phyloP scores from a whole-genome alignment of 1,140 invertebrate genomes.

The Pogonomyrmex barbatus region DNA sequence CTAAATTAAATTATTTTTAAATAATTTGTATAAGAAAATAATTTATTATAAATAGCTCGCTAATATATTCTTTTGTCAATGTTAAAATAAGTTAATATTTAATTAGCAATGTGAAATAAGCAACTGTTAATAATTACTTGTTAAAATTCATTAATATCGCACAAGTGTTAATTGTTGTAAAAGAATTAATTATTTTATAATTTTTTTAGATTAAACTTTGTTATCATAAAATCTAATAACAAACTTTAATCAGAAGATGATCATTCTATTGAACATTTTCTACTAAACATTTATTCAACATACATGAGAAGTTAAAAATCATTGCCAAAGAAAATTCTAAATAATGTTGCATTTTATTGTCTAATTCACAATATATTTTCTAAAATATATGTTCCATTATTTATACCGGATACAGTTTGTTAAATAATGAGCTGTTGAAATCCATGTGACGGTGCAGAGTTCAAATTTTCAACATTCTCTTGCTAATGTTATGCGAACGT shows the following conservation, averaged over 20 bases:
- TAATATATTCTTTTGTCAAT: not conserved
- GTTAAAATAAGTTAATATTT: constrained; percentile 9
- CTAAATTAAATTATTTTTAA: constrained; percentile 23
- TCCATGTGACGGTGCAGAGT: not conserved
- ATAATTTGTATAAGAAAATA: not conserved
- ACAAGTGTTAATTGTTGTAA: not conserved
- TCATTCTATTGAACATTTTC: not conserved
- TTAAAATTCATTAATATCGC: constrained; percentile 10
- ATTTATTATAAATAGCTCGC: not conserved
- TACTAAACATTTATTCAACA: not conserved
- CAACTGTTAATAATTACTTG: constrained; percentile 14
- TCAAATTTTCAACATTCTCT: not conserved
- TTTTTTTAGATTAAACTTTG: not conserved
- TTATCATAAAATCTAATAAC: constrained; percentile 10
- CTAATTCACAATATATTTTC: constrained; percentile 10
- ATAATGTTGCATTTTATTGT: not conserved
- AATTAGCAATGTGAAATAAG: not conserved
- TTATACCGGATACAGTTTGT: not conserved
- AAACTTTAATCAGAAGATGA: not conserved
- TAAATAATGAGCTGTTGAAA: constrained; percentile 29
- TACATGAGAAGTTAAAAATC: constrained; percentile 26
- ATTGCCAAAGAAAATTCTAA: constrained; percentile 54
- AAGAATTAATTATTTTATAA: not conserved
- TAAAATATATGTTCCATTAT: not conserved
- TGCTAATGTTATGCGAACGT: not conserved